A percentile compares a stretch with the other conserved stretches of the same genome.
Evolutionary conservation across 2,113 vertebrate species (phyloP).

Genomic region (Corythornis madagascariensis): DNA sequence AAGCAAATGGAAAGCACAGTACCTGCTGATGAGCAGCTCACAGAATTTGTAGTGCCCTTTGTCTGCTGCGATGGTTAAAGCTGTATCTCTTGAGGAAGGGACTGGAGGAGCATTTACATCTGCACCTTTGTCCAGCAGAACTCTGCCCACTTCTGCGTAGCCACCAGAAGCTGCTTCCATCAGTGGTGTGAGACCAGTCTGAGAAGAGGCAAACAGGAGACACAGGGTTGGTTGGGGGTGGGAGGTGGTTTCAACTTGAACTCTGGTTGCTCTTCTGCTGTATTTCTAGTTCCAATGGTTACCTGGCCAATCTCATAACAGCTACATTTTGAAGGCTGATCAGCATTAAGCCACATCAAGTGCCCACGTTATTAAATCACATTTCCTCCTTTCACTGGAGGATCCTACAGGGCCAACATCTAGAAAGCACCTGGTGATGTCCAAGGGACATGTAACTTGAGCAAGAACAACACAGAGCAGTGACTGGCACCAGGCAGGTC

Average conservation of each 20-base stretch:
- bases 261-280: too few relatives aligned
- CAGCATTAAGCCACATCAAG: not conserved
- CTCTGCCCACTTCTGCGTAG: conserved; percentile 95
- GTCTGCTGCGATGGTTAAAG: conserved; percentile 98
- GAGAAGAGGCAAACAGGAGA: not conserved
- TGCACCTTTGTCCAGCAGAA: conserved; percentile 97
- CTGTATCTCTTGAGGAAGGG: conserved; percentile 96
- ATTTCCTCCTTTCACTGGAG: not conserved
- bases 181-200: conserved; percentile 96
- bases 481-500: not conserved
- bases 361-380: not conserved
- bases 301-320: not conserved
- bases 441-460: not conserved
- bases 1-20: not conserved
- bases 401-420: not conserved
- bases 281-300: not conserved
- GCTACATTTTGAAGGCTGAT: not conserved
- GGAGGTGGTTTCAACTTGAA: not conserved
- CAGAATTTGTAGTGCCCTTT: conserved; percentile 99
- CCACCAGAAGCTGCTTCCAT: conserved; percentile 99
- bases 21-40: conserved; percentile 99
- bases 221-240: not conserved
- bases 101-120: conserved; percentile 98
- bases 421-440: not conserved
- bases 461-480: not conserved